Base-by-base conservation (phyloP, 2,113 vertebrate genomes). In the Aleadryas rufinucha region DNA sequence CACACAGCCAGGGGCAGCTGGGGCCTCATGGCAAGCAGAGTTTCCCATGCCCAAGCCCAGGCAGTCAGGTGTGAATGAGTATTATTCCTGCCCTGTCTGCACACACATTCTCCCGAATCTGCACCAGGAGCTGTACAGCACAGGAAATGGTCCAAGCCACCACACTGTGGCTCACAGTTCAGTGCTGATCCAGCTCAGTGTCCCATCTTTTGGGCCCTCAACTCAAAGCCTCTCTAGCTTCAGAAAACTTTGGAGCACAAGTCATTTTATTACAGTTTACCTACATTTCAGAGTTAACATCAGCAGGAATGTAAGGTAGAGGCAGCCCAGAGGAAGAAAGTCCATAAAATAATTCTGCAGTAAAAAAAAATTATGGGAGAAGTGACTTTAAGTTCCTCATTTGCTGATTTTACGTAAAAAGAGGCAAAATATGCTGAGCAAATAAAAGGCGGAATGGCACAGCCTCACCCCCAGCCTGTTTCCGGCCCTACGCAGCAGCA, bases 391-490 rank as follows among this genome's bases (percentile, higher is more conserved):
- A 69, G 90, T 97, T 96, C 93, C 96, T 90, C 60, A 78, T 95
- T 93, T 79, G 53, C 44, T 45, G 53, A 21, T 84, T 94, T 96
- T 88, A 82, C 1, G 3, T 82, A 80, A 92, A 84, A 90, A 78
- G 45, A 35, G 79, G 56, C n/a, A 57, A 86, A 97, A 96, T 45
- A 2, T 94, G 95, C 96, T 96, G 96, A 96, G 79, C 56, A 86
- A 89, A 93, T 88, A 39, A 74, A 95, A 95, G 85, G 76, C 64
- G 78, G 10, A 78, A 44, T 13, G 78, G 79, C 79, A 50, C 27
- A 24, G 89, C 79, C 92, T 90, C 92, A 30, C 14, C 90, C 95
- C 88, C 68, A 24, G 72, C 4, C 93, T 92, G 89, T 84, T 97
- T 96, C 96, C 95, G 24, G 72, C 23, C 7, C 2, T 20, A 30